Conservation (phyloP, 2,797 vertebrate species). For the Picus viridis region DNA sequence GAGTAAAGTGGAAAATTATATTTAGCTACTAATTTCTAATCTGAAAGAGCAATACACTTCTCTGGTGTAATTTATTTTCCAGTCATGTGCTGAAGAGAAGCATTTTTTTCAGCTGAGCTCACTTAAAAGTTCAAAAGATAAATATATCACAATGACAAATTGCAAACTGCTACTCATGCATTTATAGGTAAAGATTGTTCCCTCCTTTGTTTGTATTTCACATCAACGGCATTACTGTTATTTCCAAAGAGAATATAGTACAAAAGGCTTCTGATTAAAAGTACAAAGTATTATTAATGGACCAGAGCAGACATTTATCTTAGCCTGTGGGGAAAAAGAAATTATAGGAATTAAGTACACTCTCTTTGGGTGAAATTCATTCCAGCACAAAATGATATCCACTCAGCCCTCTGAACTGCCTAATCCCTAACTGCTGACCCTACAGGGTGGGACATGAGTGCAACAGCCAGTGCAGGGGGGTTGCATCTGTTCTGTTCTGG, state of each 20-base stretch:
- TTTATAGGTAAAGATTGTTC: conserved; percentile 63
- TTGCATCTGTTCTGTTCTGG: not conserved
- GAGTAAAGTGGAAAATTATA: conserved; percentile 58
- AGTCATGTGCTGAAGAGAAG: conserved; percentile 65
- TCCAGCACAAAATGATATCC: not conserved
- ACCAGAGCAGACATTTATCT: conserved; percentile 70
- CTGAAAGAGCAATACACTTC: conserved; percentile 56
- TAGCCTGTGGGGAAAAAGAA: conserved; percentile 40
- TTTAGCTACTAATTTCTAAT: conserved; percentile 59
- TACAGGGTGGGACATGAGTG: not conserved
- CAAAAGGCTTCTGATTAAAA: conserved; percentile 74
- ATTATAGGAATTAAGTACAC: not conserved
- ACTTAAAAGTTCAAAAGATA: conserved; percentile 75
- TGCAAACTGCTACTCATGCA: conserved; percentile 71
- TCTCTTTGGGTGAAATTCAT: conserved; percentile 37
- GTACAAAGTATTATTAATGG: conserved; percentile 68
- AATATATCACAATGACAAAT: conserved; percentile 75
- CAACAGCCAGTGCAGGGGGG: not conserved
- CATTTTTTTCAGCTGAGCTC: conserved; percentile 69
- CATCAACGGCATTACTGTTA: conserved; percentile 66
- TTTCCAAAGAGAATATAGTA: conserved; percentile 74
- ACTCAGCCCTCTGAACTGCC: not conserved
- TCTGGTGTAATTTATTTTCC: conserved; percentile 71
- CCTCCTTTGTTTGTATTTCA: conserved; percentile 75
- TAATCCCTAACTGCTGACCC: not conserved